Evolutionary conservation across 2,797 vertebrate species (phyloP).

Genomic region (Hapalemur alaotrensis): DNA sequence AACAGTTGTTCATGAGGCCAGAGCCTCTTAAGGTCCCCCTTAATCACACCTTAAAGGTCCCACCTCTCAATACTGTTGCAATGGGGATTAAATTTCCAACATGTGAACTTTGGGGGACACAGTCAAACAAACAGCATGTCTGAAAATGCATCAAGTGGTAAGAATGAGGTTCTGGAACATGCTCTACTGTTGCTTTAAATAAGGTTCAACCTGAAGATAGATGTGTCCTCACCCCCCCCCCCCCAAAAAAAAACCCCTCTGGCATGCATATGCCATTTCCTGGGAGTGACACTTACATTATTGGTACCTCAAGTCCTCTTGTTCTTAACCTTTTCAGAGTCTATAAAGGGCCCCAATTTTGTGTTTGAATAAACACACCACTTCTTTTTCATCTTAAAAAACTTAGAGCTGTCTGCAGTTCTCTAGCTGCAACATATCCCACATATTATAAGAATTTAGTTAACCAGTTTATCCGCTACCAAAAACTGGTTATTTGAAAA

Average conservation of each 20-base stretch:
- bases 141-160: not conserved
- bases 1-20: not conserved
- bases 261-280: not conserved
- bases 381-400: not conserved
- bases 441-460: not conserved
- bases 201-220: not conserved
- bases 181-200: not conserved
- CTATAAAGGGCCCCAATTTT: constrained; percentile 18
- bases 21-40: not conserved
- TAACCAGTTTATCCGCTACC: not conserved
- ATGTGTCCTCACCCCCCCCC: too few relatives aligned
- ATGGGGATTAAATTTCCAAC: not conserved
- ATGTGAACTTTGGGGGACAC: not conserved
- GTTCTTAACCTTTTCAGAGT: rapidly evolving
- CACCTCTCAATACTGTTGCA: not conserved
- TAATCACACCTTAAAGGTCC: not conserved
- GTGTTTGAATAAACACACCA: not conserved
- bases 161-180: not conserved
- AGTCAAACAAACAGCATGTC: not conserved
- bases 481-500: not conserved
- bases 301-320: not conserved
- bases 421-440: not conserved
- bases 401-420: not conserved
- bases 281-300: not conserved
- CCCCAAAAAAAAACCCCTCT: not conserved